These are phyloP conservation scores for Mirounga angustirostris DNA, from an alignment of 2,113 vertebrate species.

Conservation along the genomic window DNA sequence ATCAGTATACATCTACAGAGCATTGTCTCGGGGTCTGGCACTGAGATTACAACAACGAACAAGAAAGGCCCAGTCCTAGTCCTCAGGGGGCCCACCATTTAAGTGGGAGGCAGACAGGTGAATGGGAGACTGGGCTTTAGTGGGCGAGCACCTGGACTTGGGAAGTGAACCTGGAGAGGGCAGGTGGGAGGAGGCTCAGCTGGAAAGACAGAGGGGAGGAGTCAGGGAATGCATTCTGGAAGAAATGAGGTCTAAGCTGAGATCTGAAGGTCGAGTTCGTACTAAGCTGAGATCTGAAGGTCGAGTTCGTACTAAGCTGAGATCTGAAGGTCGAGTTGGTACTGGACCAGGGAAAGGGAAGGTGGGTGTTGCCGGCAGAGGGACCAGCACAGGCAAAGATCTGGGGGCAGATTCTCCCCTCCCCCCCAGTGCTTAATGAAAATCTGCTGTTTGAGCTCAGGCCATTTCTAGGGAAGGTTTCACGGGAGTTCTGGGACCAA, in stretches of 20 bases:
- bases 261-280: neutral
- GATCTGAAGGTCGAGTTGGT: neutral
- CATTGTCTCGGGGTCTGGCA: neutral
- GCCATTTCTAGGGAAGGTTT: neutral
- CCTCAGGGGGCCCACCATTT: neutral
- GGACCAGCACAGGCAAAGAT: fast-evolving
- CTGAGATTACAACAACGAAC: neutral
- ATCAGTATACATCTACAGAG: neutral
- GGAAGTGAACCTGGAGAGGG: neutral
- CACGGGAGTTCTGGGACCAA: neutral
- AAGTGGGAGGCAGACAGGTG: neutral
- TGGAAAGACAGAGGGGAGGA: neutral
- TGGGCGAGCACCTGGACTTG: neutral
- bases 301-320: neutral
- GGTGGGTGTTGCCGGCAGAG: neutral
- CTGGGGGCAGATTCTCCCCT: neutral
- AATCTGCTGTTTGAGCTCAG: neutral
- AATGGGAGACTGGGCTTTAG: neutral
- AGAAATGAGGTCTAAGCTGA: neutral
- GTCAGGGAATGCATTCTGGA: neutral
- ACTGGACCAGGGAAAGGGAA: neutral
- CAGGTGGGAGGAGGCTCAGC: neutral
- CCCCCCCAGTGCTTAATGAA: neutral
- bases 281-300: neutral
- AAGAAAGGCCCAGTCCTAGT: neutral